Base-by-base conservation (phyloP, 2,888 invertebrate genomes). In the Tinea trinotella region DNA sequence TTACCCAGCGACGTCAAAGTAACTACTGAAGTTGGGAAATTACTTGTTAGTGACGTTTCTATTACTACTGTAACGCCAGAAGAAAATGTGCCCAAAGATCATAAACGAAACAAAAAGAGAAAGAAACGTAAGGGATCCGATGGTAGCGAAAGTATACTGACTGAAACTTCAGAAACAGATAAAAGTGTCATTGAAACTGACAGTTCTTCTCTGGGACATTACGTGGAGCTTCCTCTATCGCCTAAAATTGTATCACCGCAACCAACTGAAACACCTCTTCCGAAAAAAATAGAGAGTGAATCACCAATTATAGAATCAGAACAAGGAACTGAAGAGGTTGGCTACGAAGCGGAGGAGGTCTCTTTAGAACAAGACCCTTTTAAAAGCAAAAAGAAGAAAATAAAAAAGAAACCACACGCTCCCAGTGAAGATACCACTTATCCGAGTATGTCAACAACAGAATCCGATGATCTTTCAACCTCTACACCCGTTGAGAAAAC, bases 271-370 rank as follows among this genome's bases (percentile, higher is more conserved):
- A 66, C 66, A 13, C 57, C 64, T 22, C 59, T 65, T 54, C 65
- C 63, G 57, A 75, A 76, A 15, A 19, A 48, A 6, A 49, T 50
- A 1, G 84, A 86, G 63, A 80, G 85, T 40, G 85, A 83, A 7
- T 84, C 88, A 6, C 82, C 87, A 59, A 62, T 74, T 50, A 66
- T 75, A 19, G 88, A 87, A 55, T 82, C 82, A 54, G 76, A 79
- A 52, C 69, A 72, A 35, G 65, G 71, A 34, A 75, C 83, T 48
- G 87, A 87, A 68, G 91, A 90, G 65, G 84, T 84, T 57, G 93
- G 92, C n/a, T 93, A 93, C 64, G 93, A 93, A 67, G 88, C 92
- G 7, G 93, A 92, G 64, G 88, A 90, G 59, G 81, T 90, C 58
- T 89, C 90, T 1, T 76, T 89, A 17, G 85, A 64, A 20, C 66